These are phyloP conservation scores for Macropodus opercularis DNA, from an alignment of 2,797 vertebrate species.

Conservation along the genomic window DNA sequence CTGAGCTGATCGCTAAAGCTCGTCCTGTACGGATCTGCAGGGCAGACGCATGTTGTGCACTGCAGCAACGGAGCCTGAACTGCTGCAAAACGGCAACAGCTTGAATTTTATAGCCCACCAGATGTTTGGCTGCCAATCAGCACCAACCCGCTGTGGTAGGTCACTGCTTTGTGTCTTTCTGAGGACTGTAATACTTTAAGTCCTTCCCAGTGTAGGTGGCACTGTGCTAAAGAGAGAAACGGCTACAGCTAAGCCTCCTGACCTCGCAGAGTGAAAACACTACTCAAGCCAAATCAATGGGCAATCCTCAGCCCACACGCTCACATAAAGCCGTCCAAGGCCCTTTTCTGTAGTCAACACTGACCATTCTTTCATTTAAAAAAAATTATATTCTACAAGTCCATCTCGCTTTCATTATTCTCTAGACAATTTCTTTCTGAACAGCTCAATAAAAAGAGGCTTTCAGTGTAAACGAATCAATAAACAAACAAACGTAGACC, in stretches of 20 bases:
- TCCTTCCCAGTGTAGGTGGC: conserved; percentile 55
- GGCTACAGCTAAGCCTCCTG: conserved; percentile 63
- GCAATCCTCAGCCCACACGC: conserved; percentile 47
- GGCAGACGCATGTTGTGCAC: conserved; percentile 5
- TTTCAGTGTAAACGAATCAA: conserved; percentile 19
- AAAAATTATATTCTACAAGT: conserved; percentile 8
- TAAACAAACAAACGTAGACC: conserved; percentile 12
- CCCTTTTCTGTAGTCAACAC: conserved; percentile 26
- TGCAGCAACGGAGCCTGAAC: conserved; percentile 17
- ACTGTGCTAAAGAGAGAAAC: conserved; percentile 43
- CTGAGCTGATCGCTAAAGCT: neutral
- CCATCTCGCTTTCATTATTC: conserved; percentile 6
- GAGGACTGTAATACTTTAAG: conserved; percentile 67
- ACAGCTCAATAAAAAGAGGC: conserved; percentile 11
- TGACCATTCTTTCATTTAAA: conserved; percentile 11
- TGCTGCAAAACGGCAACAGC: conserved; percentile 37
- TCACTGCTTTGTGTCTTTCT: conserved; percentile 51
- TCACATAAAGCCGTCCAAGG: conserved; percentile 30
- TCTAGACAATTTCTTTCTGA: conserved; percentile 14
- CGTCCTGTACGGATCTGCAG: conserved; percentile 1
- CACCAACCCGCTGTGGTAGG: conserved; percentile 29
- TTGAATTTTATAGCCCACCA: conserved; percentile 46
- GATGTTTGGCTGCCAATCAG: conserved; percentile 62
- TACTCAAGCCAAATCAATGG: conserved; percentile 50
- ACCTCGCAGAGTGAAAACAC: conserved; percentile 57